Evolutionary conservation across 2,797 vertebrate species (phyloP).

Genomic region (Diplodus puntazzo): DNA sequence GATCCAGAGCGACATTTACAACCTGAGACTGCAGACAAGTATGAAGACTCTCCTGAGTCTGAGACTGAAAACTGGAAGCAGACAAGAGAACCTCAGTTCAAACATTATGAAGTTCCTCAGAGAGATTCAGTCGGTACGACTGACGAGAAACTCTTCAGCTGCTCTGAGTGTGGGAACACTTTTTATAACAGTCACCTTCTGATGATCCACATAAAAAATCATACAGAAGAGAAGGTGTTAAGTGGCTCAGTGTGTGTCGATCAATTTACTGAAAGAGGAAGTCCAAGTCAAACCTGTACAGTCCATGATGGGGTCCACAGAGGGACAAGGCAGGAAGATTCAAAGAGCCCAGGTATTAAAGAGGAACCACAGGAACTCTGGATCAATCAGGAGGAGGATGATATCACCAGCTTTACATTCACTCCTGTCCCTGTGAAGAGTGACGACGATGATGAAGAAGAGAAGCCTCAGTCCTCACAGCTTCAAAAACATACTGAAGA

Average conservation of each 20-base stretch:
- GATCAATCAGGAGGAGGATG: conserved; percentile 14
- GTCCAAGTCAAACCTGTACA: neutral
- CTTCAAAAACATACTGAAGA: neutral
- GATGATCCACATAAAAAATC: neutral
- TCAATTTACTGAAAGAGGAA: neutral
- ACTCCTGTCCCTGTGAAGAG: conserved; percentile 24
- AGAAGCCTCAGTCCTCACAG: conserved; percentile 3
- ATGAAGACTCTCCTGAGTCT: neutral
- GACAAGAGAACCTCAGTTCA: neutral
- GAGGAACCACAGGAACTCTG: conserved; percentile 18
- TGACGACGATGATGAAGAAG: conserved; percentile 12
- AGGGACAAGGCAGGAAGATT: neutral
- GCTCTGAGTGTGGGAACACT: neutral
- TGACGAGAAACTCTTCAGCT: neutral
- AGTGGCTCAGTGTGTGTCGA: neutral
- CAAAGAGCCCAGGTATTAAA: neutral
- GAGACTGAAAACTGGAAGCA: conserved; percentile 5
- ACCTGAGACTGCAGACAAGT: neutral
- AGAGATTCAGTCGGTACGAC: neutral
- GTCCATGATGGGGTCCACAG: neutral
- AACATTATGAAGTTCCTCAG: neutral
- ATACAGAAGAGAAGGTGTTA: neutral
- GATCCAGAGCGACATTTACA: neutral
- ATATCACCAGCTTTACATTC: neutral
- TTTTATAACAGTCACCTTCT: neutral